Evolutionary conservation across 1,140 invertebrate species (phyloP).

Genomic region (Hylyphantes graminicola): DNA sequence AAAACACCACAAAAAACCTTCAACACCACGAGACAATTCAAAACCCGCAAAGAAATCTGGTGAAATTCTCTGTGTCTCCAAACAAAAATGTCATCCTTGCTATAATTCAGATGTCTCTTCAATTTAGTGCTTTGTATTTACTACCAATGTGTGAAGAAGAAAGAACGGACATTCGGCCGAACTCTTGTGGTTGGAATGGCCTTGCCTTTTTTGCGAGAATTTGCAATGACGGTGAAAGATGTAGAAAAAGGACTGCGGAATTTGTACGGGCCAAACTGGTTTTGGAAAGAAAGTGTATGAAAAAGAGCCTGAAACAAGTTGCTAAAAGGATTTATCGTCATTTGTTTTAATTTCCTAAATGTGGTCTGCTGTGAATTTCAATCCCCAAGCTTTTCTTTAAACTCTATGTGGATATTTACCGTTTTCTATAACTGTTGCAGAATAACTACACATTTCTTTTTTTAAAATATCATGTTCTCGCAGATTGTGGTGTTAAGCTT

Average conservation of each 20-base stretch:
- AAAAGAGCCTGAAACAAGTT: slow-evolving; percentile 8
- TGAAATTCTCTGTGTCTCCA: slow-evolving; percentile 23
- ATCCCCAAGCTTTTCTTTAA: slow-evolving; percentile 40
- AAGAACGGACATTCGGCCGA: slow-evolving; percentile 8
- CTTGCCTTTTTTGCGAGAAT: slow-evolving; percentile 37
- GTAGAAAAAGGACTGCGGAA: slow-evolving; percentile 34
- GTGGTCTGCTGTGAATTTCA: slow-evolving; percentile 19
- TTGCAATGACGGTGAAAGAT: not conserved
- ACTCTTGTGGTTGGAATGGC: slow-evolving; percentile 19
- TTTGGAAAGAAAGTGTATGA: not conserved
- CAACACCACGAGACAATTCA: not conserved
- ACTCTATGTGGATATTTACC: slow-evolving; percentile 21
- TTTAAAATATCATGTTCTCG: slow-evolving; percentile 23
- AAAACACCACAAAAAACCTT: not conserved
- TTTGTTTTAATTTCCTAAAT: slow-evolving; percentile 36
- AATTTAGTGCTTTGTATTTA: slow-evolving; percentile 47
- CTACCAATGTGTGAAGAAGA: slow-evolving; percentile 24
- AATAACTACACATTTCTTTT: slow-evolving; percentile 7
- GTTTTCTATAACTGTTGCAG: not conserved
- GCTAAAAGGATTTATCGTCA: slow-evolving; percentile 18
- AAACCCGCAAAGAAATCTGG: slow-evolving; percentile 5
- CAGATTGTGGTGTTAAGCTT: slow-evolving; percentile 45
- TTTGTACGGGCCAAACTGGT: slow-evolving; percentile 4
- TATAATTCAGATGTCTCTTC: slow-evolving; percentile 33
- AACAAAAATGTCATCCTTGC: slow-evolving; percentile 33